Base-by-base conservation (phyloP, 2,113 vertebrate species). In the Rafetus swinhoei region DNA sequence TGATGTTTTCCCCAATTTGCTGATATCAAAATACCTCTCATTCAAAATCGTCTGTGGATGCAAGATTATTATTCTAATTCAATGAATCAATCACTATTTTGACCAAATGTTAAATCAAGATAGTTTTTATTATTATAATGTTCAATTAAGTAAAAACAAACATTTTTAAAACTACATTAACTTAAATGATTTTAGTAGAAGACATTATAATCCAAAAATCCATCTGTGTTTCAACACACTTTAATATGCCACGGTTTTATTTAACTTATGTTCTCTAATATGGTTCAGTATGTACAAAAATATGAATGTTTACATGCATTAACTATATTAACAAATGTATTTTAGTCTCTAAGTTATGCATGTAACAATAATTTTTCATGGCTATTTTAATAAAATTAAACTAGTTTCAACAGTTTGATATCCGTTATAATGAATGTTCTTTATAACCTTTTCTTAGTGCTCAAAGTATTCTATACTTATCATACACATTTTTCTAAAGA, bases 381-480 rank as follows among this genome's bases (percentile, higher is more conserved):
- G 22, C n/a, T 69, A 54, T 92, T 90, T 93, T 35, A 95, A 65
- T 77, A 96, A 91, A 96, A 93, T 54, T 57, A 82, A 93, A 86
- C 27, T 90, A 85, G 79, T 59, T 62, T 88, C 76, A 87, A 50
- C 82, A 92, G 81, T 59, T 91, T 94, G 93, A 50, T 54, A 84
- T 39, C 22, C 32, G 35, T 92, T 80, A 88, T 95, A 82, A 84
- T 92, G 74, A 97, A 96, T 90, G 86, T 82, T 81, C 15, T 53
- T 19, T 89, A 93, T 29, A 45, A 84, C 84, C 97, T 95, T 95
- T 84, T 87, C 79, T 97, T 86, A 79, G 77, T 92, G 90, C 82
- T 98, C 98, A 93, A 98, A 98, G 97, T 98, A 97, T 89, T 97
- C 74, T 82, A 92, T 97, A 98, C 96, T 98, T 95, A 80, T 98